These are phyloP conservation scores for Eumerus sabulonum DNA, from an alignment of 2,888 invertebrate species.

Conservation along the genomic window DNA sequence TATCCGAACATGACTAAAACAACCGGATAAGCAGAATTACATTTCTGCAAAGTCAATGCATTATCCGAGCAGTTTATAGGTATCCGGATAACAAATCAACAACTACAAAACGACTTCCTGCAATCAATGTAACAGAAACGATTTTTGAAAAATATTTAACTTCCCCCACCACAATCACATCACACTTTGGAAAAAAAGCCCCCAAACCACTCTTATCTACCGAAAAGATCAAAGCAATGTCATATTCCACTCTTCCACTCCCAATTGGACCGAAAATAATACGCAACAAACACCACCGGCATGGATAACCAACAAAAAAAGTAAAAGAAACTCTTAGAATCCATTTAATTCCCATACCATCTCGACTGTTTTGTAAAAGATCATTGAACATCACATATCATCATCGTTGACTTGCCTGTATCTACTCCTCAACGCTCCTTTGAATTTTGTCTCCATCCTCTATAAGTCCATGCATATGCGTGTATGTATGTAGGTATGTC, in stretches of 20 bases:
- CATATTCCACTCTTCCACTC: constrained; percentile 43
- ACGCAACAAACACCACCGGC: constrained; percentile 19
- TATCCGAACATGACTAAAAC: too few species aligned
- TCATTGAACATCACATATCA: constrained; percentile 68
- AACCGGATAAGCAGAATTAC: too few species aligned
- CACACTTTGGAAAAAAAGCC: constrained; percentile 23
- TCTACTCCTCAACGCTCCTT: constrained; percentile 14
- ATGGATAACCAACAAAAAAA: background rate
- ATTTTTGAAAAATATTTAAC: constrained; percentile 10
- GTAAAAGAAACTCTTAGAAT: constrained; percentile 48
- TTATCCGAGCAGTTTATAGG: too few species aligned
- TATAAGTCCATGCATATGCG: too few species aligned
- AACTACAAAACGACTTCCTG: too few species aligned
- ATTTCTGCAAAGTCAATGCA: too few species aligned
- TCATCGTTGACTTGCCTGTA: constrained; percentile 26
- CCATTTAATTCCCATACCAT: constrained; percentile 64
- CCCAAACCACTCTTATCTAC: constrained; percentile 33
- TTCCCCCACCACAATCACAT: constrained; percentile 14
- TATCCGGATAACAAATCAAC: too few species aligned
- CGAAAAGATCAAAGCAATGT: constrained; percentile 56
- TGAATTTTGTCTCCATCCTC: constrained; percentile 26
- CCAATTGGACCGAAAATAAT: constrained; percentile 55
- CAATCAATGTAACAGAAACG: too few species aligned
- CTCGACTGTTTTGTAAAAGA: constrained; percentile 49
- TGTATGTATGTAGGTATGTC: too few species aligned